Base-by-base conservation (phyloP, 2,113 vertebrate genomes). In the Ammodytes marinus region DNA sequence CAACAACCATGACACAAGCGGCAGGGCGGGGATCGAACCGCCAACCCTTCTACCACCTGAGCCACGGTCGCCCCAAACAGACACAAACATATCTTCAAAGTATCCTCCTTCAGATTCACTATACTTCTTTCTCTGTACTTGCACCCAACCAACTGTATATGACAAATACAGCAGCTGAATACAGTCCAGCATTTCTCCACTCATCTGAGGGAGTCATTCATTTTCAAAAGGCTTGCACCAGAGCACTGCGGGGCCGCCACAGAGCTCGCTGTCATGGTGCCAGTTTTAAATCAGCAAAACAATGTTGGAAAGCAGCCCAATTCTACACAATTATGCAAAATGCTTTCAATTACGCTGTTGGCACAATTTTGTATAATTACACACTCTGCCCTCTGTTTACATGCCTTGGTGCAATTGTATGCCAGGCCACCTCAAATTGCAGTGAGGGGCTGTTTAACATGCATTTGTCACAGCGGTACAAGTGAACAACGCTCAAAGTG, bases 111-210 rank as follows among this genome's bases (percentile, higher is more conserved):
- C 45, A 67, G 15, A 74, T 53, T 61, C 64, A 73, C 57, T 50
- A 19, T 71, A 39, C 55, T 76, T 40, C 59, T 42, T 27, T 27
- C 27, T 19, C 61, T 77, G 66, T 47, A 15, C 64, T 37, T 79
- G 68, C 84, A 89, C 70, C 87, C 76, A 27, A 87, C 74, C 65
- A 8, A 69, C 67, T 64, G 35, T 12, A 77, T 53, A 11, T 71
- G 75, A 85, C 77, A 87, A 86, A 87, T 42, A 73, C 66, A 87
- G 69, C 49, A 79, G 77, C 75, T 82, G 80, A 84, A 87, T 73
- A 72, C 73, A 79, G 74, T 83, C 58, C 69, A 72, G 80, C 35
- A 43, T 82, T 77, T 82, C 60, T 57, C 53, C 71, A 12, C 82
- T 82, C 80, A 69, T 79, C 80, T 76, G 73, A 82, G 81, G 68